Evolutionary conservation across 2,888 invertebrate species (phyloP).

Genomic region (Clivina fossor): DNA sequence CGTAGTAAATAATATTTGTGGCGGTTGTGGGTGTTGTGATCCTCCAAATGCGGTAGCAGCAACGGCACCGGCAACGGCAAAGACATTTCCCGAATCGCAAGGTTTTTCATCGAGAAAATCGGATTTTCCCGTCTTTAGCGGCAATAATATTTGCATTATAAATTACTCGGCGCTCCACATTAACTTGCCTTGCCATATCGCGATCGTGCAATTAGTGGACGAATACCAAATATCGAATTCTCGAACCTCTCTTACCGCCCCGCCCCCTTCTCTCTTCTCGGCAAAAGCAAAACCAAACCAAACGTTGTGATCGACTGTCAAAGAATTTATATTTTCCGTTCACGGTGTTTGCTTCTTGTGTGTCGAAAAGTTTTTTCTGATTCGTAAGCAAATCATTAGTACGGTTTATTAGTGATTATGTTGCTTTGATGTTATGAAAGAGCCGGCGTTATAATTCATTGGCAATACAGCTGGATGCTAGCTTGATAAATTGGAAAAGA

Average conservation of each 20-base stretch:
- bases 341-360: slow-evolving; percentile 48
- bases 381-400: slow-evolving; percentile 53
- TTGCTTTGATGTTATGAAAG: slow-evolving; percentile 49
- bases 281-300: too few species aligned
- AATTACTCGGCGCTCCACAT: background rate
- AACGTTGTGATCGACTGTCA: slow-evolving; percentile 45
- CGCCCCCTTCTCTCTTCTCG: too few species aligned
- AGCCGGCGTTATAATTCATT: slow-evolving; percentile 43
- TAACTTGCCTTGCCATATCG: background rate
- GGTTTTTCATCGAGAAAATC: too few species aligned
- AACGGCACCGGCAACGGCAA: too few species aligned
- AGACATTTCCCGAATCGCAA: too few species aligned
- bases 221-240: too few species aligned
- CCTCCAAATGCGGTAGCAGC: too few species aligned
- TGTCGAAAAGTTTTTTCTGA: slow-evolving; percentile 50
- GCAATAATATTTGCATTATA: background rate
- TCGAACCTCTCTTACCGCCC: too few species aligned
- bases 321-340: slow-evolving; percentile 50
- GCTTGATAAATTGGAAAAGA: slow-evolving; percentile 26
- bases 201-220: too few species aligned
- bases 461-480: slow-evolving; percentile 30
- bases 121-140: background rate
- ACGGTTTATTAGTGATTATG: slow-evolving; percentile 54
- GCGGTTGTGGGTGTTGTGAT: background rate
- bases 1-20: too few species aligned